Conservation (phyloP, 1,140 invertebrate genomes). For the Drosophila navojoa region DNA sequence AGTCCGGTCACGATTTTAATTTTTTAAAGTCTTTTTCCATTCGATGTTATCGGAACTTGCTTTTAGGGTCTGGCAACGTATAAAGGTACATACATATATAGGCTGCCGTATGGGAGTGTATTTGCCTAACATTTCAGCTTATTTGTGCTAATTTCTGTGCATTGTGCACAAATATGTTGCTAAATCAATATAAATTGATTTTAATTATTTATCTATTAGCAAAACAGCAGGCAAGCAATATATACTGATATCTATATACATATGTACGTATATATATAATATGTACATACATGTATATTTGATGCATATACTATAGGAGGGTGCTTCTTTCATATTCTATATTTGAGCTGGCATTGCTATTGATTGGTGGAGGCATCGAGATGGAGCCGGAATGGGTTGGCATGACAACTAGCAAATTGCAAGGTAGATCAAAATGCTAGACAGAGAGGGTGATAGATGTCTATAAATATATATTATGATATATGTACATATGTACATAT, state of each 20-base stretch:
- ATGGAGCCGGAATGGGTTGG: background rate
- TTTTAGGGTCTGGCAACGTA: constrained; percentile 29
- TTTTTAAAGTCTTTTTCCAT: constrained; percentile 12
- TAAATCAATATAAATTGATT: constrained; percentile 82
- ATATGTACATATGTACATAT: background rate
- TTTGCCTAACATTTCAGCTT: constrained; percentile 72
- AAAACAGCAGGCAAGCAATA: constrained; percentile 61
- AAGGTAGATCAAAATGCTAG: background rate
- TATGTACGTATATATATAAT: background rate
- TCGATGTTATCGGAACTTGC: constrained; percentile 14
- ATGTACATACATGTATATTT: background rate
- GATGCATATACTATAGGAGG: background rate
- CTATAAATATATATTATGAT: constrained; percentile 8
- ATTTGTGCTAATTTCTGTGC: constrained; percentile 71
- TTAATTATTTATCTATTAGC: constrained; percentile 83
- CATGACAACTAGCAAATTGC: background rate
- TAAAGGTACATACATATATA: constrained; percentile 5
- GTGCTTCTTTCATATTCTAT: background rate
- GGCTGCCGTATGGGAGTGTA: constrained; percentile 29
- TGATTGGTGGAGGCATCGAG: constrained; percentile 22
- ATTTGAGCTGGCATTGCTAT: constrained; percentile 23
- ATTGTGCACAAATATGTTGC: constrained; percentile 58
- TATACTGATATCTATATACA: background rate
- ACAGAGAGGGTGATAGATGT: constrained; percentile 12
- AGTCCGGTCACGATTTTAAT: constrained; percentile 25